These are phyloP conservation scores for Sericinus montela DNA, from an alignment of 2,888 invertebrate species.

Conservation along the genomic window DNA sequence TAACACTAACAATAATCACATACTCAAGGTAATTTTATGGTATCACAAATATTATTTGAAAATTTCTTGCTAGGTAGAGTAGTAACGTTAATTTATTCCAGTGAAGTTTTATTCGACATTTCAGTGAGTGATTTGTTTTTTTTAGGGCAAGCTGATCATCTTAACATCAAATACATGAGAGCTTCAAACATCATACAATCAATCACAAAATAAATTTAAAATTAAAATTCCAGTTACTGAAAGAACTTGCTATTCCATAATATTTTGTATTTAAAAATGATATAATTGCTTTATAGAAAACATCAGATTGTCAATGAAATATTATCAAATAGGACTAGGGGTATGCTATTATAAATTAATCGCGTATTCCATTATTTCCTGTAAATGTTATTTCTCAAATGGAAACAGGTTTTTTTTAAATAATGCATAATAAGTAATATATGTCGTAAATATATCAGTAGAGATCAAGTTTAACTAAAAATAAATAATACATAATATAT, in stretches of 20 bases:
- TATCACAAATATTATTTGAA: no score
- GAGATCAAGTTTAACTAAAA: slow-evolving; percentile 11
- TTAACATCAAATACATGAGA: slow-evolving; percentile 52
- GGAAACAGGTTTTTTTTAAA: no score
- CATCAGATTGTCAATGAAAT: slow-evolving; percentile 8
- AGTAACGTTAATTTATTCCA: no score
- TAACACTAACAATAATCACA: background rate
- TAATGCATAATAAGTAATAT: background rate
- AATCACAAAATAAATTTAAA: slow-evolving; percentile 34
- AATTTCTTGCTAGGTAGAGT: no score
- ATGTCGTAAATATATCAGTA: slow-evolving; percentile 1
- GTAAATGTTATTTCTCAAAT: background rate
- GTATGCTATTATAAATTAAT: slow-evolving; percentile 1
- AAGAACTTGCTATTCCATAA: slow-evolving; percentile 12
- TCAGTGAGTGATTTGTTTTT: no score
- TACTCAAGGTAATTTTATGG: no score
- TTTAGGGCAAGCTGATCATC: slow-evolving; percentile 51
- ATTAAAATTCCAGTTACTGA: slow-evolving; percentile 22
- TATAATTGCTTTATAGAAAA: slow-evolving; percentile 2
- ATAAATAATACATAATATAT: slow-evolving; percentile 7
- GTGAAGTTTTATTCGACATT: no score
- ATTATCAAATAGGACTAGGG: slow-evolving; percentile 13
- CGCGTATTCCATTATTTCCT: background rate
- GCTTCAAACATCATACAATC: slow-evolving; percentile 46
- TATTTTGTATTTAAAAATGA: slow-evolving; percentile 23